A percentile compares a stretch with the other conserved stretches of the same genome.
Conservation (phyloP, 1,140 invertebrate genomes). For the Euura lappo region DNA sequence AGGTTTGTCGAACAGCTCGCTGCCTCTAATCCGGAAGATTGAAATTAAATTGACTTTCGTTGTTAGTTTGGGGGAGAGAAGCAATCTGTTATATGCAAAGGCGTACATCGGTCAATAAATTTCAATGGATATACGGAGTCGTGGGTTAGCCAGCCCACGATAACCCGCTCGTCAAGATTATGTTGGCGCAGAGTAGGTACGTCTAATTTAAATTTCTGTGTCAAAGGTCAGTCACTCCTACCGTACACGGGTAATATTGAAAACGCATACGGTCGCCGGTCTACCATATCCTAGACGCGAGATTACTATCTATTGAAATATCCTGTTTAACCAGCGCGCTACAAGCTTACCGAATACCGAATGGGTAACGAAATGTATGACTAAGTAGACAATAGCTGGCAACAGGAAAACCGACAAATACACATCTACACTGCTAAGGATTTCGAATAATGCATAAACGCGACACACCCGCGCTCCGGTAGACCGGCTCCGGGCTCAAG, state of each 20-base stretch:
- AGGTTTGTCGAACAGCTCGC: too few species aligned
- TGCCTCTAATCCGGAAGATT: neutral
- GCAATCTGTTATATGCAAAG: neutral
- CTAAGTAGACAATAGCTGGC: conserved; percentile 25
- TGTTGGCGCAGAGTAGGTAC: neutral
- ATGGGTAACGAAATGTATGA: conserved; percentile 17
- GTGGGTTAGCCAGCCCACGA: neutral
- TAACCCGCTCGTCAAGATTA: neutral
- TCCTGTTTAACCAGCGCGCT: neutral
- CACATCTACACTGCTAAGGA: neutral
- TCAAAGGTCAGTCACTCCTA: conserved; percentile 14
- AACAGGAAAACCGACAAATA: conserved; percentile 27
- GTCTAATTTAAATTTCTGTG: conserved; percentile 10
- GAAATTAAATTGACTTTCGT: conserved; percentile 7
- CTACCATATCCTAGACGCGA: neutral
- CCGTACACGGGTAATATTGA: neutral
- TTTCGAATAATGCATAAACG: conserved; percentile 17
- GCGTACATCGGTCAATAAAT: neutral
- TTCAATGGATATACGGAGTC: neutral
- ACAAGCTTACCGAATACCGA: conserved; percentile 3
- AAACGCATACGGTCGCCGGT: neutral
- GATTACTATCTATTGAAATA: conserved; percentile 27
- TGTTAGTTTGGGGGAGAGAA: neutral
- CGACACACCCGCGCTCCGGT: conserved; percentile 10
- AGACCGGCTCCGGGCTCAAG: neutral